These are phyloP conservation scores for Aradophagus sp. DNA, from an alignment of 1,140 invertebrate species.

Conservation along the genomic window DNA sequence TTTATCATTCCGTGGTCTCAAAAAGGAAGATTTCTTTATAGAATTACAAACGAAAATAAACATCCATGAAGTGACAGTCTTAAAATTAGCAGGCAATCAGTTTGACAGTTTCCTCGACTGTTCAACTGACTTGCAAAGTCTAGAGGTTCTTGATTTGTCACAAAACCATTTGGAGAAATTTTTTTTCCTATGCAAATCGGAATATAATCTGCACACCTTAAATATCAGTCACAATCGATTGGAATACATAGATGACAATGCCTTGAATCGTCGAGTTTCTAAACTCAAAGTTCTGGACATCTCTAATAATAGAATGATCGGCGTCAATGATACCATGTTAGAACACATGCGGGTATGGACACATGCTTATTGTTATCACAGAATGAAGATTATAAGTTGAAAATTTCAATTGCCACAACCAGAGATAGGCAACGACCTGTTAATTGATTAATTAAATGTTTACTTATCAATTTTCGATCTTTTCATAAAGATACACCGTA, in stretches of 20 bases:
- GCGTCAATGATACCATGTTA: slow-evolving; percentile 71
- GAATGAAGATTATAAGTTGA: too few species aligned
- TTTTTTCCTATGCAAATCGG: slow-evolving; percentile 68
- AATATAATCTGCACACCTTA: slow-evolving; percentile 65
- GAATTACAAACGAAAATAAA: slow-evolving; percentile 60
- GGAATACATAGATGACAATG: slow-evolving; percentile 69
- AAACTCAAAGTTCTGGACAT: slow-evolving; percentile 69
- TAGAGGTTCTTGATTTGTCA: slow-evolving; percentile 66
- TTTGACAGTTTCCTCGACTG: slow-evolving; percentile 73
- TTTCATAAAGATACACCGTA: too few species aligned
- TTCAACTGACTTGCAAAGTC: slow-evolving; percentile 63
- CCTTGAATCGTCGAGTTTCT: slow-evolving; percentile 64
- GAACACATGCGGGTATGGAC: slow-evolving; percentile 68
- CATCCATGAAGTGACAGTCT: slow-evolving; percentile 61
- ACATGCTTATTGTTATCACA: not conserved
- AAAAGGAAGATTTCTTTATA: slow-evolving; percentile 69
- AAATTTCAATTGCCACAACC: too few species aligned
- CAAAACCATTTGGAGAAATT: slow-evolving; percentile 69
- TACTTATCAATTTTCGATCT: too few species aligned
- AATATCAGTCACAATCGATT: slow-evolving; percentile 71
- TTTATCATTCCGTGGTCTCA: slow-evolving; percentile 61
- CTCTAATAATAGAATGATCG: slow-evolving; percentile 65
- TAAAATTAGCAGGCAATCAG: slow-evolving; percentile 66
- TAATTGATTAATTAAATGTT: too few species aligned
- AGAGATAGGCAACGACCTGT: too few species aligned